These are phyloP conservation scores for Harmothoe impar DNA, from an alignment of 2,888 invertebrate genomes.

Conservation along the genomic window DNA sequence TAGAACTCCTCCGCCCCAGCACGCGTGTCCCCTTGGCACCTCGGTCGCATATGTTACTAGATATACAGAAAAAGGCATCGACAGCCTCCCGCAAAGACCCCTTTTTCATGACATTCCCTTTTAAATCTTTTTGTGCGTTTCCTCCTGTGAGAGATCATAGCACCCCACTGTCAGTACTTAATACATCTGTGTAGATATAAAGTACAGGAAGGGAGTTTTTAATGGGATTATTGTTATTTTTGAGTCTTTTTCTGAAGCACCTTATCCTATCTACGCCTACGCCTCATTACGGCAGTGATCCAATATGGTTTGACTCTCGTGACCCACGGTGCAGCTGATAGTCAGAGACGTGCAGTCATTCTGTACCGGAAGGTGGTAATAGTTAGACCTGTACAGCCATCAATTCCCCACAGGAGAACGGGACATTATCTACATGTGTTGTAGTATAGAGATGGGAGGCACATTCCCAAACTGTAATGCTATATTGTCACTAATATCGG, in stretches of 20 bases:
- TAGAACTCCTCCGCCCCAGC: not conserved
- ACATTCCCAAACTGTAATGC: too few species aligned
- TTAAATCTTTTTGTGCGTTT: slow-evolving; percentile 16
- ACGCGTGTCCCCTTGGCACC: not conserved
- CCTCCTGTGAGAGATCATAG: not conserved
- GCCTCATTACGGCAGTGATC: not conserved
- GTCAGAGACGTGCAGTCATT: not conserved
- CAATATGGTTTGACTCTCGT: not conserved
- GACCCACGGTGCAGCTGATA: not conserved
- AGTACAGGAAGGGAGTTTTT: not conserved
- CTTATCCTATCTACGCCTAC: not conserved
- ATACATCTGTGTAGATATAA: not conserved
- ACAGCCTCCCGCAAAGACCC: not conserved
- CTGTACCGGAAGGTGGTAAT: slow-evolving; percentile 14
- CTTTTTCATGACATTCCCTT: not conserved
- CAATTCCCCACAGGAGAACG: not conserved
- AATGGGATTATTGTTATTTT: not conserved
- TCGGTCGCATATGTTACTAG: not conserved
- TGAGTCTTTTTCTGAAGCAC: not conserved
- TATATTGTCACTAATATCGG: too few species aligned
- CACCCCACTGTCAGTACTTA: not conserved
- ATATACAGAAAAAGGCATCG: slow-evolving; percentile 15
- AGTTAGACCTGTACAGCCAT: not conserved
- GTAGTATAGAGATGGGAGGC: too few species aligned
- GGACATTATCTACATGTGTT: too few species aligned